Base-by-base conservation (phyloP, 2,113 vertebrate genomes). In the Nannospalax galili region DNA sequence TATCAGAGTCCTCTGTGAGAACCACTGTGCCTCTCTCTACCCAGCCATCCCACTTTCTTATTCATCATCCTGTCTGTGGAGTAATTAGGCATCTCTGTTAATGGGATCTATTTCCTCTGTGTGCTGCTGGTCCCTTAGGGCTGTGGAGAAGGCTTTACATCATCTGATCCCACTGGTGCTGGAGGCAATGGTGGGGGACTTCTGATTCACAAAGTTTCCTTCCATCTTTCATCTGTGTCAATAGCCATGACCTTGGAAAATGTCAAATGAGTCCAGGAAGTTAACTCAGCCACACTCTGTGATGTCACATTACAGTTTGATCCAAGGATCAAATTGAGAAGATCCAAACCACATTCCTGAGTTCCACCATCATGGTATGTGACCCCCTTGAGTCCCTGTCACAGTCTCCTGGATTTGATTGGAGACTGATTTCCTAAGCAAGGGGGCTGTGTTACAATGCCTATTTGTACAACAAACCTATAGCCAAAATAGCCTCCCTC, bases 31-130 rank as follows among this genome's bases (percentile, higher is more conserved):
- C 9, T 87, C 77, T 93, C 86, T 92, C 88, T 86, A 69, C 8
- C 14, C 67, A 45, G 52, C 48, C 45, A 94, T 45, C 73, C 1
- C n/a, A 26, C 60, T 84, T 91, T 87, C 88, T 67, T 80, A 88
- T 64, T 81, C 52, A 67, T 37, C 45, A 16, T 88, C 80, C 81
- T 67, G 15, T 91, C 73, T 81, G 26, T 40, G 16, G 56, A 52
- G 84, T 87, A 92, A 80, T 79, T 52, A 84, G 74, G 22, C 37
- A 30, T 95, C 77, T 84, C 89, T 32, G 65, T 89, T 78, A 89
- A 67, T 79, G 60, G n/a, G 78, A 52, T n/a, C 42, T 35, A 89
- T 85, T 52, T 95, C 60, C 42, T 88, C 24, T 93, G 58, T 28
- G 17, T 87, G n/a, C 28, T 7, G 3, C 45, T 89, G 16, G 22